Percentiles rank a stretch among this genome's conserved stretches.
phyloP scores from a whole-genome alignment of 2,888 invertebrate genomes.

The Sisyra nigra region DNA sequence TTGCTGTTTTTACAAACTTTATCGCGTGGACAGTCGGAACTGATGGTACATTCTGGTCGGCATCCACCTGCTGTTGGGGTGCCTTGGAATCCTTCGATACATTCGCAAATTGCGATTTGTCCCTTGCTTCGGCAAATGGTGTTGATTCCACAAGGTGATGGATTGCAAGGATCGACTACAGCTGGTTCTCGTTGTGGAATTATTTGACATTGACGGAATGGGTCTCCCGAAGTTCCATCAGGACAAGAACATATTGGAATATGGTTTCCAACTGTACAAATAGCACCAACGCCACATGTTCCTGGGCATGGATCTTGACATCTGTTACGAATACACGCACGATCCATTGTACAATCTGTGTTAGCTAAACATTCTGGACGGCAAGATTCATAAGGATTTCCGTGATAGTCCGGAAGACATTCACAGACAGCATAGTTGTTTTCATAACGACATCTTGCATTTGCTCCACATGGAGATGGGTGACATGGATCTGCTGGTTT shows the following conservation, averaged over 20 bases:
- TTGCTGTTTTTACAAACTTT: conserved; percentile 63
- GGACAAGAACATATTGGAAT: conserved; percentile 42
- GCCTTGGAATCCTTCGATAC: conserved; percentile 58
- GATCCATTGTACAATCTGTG: conserved; percentile 66
- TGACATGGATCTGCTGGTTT: conserved; percentile 51
- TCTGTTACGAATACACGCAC: conserved; percentile 66
- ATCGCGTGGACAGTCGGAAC: conserved; percentile 60
- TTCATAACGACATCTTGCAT: conserved; percentile 59
- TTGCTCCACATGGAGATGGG: conserved; percentile 68
- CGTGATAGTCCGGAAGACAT: conserved; percentile 54
- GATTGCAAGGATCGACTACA: conserved; percentile 29
- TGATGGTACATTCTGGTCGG: conserved; percentile 67
- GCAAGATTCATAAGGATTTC: conserved; percentile 61
- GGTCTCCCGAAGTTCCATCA: conserved; percentile 33
- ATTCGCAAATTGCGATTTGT: conserved; percentile 51
- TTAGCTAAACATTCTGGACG: conserved; percentile 75
- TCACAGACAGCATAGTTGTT: conserved; percentile 56
- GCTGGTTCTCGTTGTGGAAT: conserved; percentile 14
- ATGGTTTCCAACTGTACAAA: conserved; percentile 58
- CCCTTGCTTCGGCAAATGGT: conserved; percentile 44
- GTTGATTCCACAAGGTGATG: conserved; percentile 61
- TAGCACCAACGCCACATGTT: conserved; percentile 68
- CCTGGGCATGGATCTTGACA: conserved; percentile 74
- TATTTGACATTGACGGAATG: conserved; percentile 31
- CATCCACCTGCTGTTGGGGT: conserved; percentile 54